These are phyloP conservation scores for Polyommatus iphigenia DNA, from an alignment of 2,888 invertebrate genomes.

Conservation along the genomic window DNA sequence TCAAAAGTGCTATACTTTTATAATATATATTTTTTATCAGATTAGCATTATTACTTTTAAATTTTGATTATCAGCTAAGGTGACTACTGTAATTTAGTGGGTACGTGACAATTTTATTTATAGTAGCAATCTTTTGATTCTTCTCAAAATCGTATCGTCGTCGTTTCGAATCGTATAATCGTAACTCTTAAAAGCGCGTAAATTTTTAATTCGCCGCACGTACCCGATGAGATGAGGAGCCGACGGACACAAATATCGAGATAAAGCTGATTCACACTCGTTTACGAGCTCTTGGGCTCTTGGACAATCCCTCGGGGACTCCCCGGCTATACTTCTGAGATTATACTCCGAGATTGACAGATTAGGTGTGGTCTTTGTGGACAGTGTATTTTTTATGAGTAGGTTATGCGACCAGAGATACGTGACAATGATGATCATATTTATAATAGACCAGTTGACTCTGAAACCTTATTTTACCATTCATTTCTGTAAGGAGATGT, in stretches of 20 bases:
- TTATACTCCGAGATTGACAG: conserved; percentile 7
- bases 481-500: too few relatives aligned
- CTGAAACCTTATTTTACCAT: too few relatives aligned
- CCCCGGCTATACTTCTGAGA: not conserved
- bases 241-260: conserved; percentile 45
- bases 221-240: conserved; percentile 44
- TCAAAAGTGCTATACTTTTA: too few relatives aligned
- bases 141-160: conserved; percentile 9
- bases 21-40: too few relatives aligned
- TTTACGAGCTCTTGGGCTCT: conserved; percentile 36
- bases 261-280: conserved; percentile 43
- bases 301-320: not conserved
- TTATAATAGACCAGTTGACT: too few relatives aligned
- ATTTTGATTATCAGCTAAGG: too few relatives aligned
- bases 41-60: too few relatives aligned
- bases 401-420: not conserved
- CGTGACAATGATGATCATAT: not conserved
- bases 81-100: too few relatives aligned
- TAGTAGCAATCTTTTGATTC: not conserved
- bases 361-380: not conserved
- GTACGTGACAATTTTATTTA: too few relatives aligned
- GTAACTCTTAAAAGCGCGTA: conserved; percentile 35
- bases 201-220: conserved; percentile 46
- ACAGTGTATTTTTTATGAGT: not conserved
- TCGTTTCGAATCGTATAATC: conserved; percentile 16